Percentiles rank a stretch among this genome's conserved stretches.
These are phyloP conservation scores for Prinia subflava DNA, from an alignment of 2,113 vertebrate genomes.

Conservation along the genomic window DNA sequence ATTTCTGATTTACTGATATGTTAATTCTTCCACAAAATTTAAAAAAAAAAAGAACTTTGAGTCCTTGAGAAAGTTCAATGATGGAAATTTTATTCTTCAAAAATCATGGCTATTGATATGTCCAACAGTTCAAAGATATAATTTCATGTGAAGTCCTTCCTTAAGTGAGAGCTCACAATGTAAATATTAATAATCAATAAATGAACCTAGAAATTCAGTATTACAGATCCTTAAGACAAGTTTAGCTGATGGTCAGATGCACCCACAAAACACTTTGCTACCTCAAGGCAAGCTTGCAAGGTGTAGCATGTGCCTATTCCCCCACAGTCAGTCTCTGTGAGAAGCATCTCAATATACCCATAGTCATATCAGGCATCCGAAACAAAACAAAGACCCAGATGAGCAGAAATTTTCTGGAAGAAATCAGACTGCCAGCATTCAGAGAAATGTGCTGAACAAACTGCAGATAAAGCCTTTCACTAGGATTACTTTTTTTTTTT, in stretches of 20 bases:
- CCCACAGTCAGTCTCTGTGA: background rate
- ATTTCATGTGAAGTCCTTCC: background rate
- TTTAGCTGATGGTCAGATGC: background rate
- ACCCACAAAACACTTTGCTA: background rate
- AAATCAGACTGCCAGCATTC: background rate
- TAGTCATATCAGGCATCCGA: background rate
- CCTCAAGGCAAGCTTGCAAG: background rate
- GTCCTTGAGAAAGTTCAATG: background rate
- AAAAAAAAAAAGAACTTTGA: background rate
- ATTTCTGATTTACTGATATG: background rate
- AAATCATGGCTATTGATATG: background rate
- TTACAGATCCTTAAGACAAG: background rate
- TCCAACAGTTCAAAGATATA: background rate
- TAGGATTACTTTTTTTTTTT: background rate
- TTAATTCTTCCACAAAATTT: background rate
- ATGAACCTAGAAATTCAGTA: background rate
- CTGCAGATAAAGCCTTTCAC: background rate
- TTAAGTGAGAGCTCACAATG: background rate
- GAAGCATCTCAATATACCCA: background rate
- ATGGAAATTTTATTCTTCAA: background rate
- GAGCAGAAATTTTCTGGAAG: background rate
- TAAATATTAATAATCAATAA: background rate
- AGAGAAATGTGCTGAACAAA: background rate
- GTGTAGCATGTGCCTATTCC: rapidly evolving
- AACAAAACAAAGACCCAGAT: background rate